Percentiles rank a stretch among this genome's conserved stretches.
These are phyloP conservation scores for Noctua comes DNA, from an alignment of 2,888 invertebrate genomes.

Conservation along the genomic window DNA sequence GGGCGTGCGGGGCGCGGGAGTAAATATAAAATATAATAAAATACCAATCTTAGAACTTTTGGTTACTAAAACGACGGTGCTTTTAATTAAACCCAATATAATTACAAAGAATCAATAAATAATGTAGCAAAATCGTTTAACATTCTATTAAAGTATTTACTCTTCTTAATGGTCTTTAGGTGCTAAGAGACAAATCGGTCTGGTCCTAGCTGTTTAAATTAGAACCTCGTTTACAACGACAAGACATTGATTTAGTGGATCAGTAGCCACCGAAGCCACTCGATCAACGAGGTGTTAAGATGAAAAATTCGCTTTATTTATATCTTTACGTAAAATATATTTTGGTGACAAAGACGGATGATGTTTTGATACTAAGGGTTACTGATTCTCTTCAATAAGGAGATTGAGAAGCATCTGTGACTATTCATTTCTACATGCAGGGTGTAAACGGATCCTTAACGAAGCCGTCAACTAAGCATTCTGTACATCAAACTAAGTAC, in stretches of 20 bases:
- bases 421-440: background rate
- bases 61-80: too few species aligned
- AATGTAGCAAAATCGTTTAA: conserved; percentile 12
- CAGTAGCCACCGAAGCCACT: conserved; percentile 36
- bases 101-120: background rate
- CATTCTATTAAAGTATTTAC: conserved; percentile 2
- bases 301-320: conserved; percentile 46
- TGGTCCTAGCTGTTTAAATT: conserved; percentile 13
- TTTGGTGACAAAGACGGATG: conserved; percentile 58
- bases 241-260: conserved; percentile 41
- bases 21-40: too few species aligned
- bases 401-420: conserved; percentile 1
- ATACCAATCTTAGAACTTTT: too few species aligned
- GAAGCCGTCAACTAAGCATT: background rate
- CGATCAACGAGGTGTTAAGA: conserved; percentile 50
- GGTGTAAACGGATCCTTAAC: background rate
- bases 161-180: background rate
- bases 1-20: too few species aligned
- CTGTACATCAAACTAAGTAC: background rate
- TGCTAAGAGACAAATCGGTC: conserved; percentile 24
- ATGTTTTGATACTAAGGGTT: conserved; percentile 13
- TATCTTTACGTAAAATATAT: conserved; percentile 44
- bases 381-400: conserved; percentile 19
- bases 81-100: conserved; percentile 1
- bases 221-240: conserved; percentile 2